A percentile compares a stretch with the other conserved stretches of the same genome.
Evolutionary conservation across 2,113 vertebrate genomes (phyloP).

Genomic region (Hiodon alosoides): DNA sequence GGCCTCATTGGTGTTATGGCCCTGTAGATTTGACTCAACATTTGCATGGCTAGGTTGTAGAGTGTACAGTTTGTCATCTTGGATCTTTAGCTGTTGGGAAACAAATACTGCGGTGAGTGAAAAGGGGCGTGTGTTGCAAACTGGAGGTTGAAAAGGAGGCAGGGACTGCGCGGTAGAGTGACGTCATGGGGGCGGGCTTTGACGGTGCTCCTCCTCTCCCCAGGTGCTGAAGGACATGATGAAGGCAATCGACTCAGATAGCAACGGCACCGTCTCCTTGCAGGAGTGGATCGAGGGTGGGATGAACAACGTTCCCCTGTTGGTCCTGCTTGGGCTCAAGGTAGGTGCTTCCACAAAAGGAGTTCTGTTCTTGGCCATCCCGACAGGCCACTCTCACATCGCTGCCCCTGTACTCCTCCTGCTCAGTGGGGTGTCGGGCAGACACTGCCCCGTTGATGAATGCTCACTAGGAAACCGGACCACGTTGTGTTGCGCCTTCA

Average conservation of each 20-base stretch:
- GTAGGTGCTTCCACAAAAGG: slow-evolving; percentile 42
- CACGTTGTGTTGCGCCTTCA: too few relatives aligned
- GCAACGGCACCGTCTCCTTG: slow-evolving; percentile 78
- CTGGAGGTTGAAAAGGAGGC: not conserved
- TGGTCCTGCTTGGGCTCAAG: slow-evolving; percentile 88
- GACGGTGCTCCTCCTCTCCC: not conserved
- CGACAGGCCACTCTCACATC: not conserved
- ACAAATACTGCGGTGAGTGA: too few relatives aligned
- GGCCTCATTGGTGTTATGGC: too few relatives aligned
- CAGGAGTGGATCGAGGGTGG: slow-evolving; percentile 86
- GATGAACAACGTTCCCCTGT: slow-evolving; percentile 80
- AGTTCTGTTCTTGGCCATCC: too few relatives aligned
- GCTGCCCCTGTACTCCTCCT: not conserved
- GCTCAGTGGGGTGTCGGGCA: too few relatives aligned
- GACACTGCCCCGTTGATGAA: too few relatives aligned
- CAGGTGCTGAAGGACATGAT: slow-evolving; percentile 91
- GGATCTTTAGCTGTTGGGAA: too few relatives aligned
- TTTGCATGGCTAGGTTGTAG: too few relatives aligned
- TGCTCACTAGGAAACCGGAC: too few relatives aligned
- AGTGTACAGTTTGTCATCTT: too few relatives aligned
- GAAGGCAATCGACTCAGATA: slow-evolving; percentile 80
- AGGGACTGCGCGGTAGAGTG: not conserved
- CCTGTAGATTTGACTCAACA: too few relatives aligned
- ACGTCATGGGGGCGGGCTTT: not conserved
- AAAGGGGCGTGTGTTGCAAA: too few relatives aligned